Evolutionary conservation across 2,797 vertebrate genomes (phyloP), one percentile per base, ranked within the genome.

Genomic region (Heterohyrax brucei): DNA sequence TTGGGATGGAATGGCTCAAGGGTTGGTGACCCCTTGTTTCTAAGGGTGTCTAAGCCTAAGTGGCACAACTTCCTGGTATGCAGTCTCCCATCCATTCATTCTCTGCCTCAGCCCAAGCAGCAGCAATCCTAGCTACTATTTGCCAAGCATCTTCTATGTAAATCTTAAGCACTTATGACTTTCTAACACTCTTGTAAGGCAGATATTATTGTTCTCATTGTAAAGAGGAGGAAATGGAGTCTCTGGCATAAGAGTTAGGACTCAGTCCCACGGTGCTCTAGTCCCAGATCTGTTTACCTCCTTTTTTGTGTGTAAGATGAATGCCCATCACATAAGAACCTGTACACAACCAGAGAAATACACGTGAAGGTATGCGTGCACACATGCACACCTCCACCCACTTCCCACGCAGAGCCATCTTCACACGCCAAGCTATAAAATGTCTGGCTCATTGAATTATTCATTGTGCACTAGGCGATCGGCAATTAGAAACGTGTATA

Each of bases 401-500:
- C 90, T 70, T 46, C 92, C 82, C 90, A 93, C 90, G n/a, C 75
- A 28, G 56, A 44, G 82, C 66, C 18, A 1, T 68, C 77, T 64
- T 44, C 86, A 70, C 19, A 6, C 6, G 61, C 62, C 62, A 73
- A 24, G 75, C 79, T 85, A 59, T 70, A 87, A 96, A 95, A 73
- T 44, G 84, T 89, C 91, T 79, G 68, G 28, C 83, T 92, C 91
- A 62, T 33, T 95, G 96, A 95, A 96, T 95, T 95, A 93, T 96
- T 96, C 96, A 95, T 95, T 24, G 70, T 90, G 87, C 61, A 86
- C 90, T 46, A 76, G 93, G 94, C 30, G 10, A 92, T 64, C 1
- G 22, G 93, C 92, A 94, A 81, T 91, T 87, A 72, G 82, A 59
- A 83, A 82, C 61, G 85, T 82, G 79, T 93, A 12, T 68, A 53